Base-by-base conservation (phyloP, 2,797 vertebrate species). In the Ceryle rudis region DNA sequence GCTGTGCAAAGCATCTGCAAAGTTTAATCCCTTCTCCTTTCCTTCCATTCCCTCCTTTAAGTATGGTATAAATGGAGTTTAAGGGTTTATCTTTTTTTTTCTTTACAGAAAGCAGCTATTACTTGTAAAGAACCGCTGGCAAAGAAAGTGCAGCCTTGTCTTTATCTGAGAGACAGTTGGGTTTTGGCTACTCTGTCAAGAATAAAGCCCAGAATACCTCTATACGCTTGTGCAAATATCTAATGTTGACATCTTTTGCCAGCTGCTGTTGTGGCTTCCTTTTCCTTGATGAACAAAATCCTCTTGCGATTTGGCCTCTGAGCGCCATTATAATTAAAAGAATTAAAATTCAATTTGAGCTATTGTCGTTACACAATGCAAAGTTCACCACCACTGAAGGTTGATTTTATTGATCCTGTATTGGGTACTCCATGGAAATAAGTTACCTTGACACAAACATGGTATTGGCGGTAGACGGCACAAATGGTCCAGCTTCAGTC, bases 281-380 rank as follows among this genome's bases (percentile, higher is more conserved):
- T 87, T 64, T 86, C 81, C 81, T 93, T 74, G 86, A 92, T 81
- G 94, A 89, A 78, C 92, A 89, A 93, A 95, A 95, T 90, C 88
- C 95, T 97, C 81, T 11, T 14, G 78, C 89, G 95, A 90, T 80
- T 86, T 94, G 91, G 95, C 93, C 91, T 94, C 74, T 65, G 93
- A 89, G 96, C 2, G 1, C 88, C 37, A 2, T 77, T 93, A 70
- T 94, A 94, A 96, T 97, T 84, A 95, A 94, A 95, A 97, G 81
- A 97, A 96, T 95, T 95, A 94, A 94, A 95, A 95, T 95, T 95
- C 96, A 94, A 94, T 97, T 95, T 93, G 93, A 90, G 90, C 90
- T 58, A 75, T 96, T 95, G 95, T 94, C 33, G 26, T 89, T 95
- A 46, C 77, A 90, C 94, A 95, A 93, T 93, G 95, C 94, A 95